phyloP scores from a whole-genome alignment of 2,113 vertebrate genomes.

The Semnornis frantzii region DNA sequence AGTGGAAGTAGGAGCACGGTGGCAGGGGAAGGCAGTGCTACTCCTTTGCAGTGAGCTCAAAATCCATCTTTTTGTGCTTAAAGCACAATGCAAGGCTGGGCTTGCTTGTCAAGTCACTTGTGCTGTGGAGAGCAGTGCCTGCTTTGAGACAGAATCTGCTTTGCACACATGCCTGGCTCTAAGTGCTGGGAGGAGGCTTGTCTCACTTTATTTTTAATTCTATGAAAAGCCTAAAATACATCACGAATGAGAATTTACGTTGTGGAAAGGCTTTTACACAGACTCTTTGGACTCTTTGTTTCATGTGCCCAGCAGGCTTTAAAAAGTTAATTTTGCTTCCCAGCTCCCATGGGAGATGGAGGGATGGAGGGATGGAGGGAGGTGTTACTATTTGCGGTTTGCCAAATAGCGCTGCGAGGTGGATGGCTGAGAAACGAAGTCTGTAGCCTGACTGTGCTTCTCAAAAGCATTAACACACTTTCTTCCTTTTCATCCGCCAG shows the following conservation, averaged over 20 bases:
- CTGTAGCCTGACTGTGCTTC: conserved; percentile 12
- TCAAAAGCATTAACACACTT: conserved; percentile 50
- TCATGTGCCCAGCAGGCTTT: background rate
- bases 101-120: background rate
- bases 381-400: conserved; percentile 54
- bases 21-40: background rate
- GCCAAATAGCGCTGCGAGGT: background rate
- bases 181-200: background rate
- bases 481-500: conserved; percentile 13
- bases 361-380: background rate
- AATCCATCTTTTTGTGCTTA: conserved; percentile 1
- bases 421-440: conserved; percentile 45
- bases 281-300: background rate
- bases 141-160: background rate
- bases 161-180: background rate
- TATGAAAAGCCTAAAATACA: background rate
- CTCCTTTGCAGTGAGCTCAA: background rate
- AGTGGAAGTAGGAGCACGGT: background rate
- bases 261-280: background rate
- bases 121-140: background rate
- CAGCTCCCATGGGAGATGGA: background rate
- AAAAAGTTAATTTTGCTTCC: conserved; percentile 22
- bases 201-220: background rate
- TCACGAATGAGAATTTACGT: background rate
- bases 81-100: background rate